Percentiles rank a stretch among this genome's conserved stretches.
These are phyloP conservation scores for Thymelicus acteon DNA, from an alignment of 2,888 invertebrate genomes.

Conservation along the genomic window DNA sequence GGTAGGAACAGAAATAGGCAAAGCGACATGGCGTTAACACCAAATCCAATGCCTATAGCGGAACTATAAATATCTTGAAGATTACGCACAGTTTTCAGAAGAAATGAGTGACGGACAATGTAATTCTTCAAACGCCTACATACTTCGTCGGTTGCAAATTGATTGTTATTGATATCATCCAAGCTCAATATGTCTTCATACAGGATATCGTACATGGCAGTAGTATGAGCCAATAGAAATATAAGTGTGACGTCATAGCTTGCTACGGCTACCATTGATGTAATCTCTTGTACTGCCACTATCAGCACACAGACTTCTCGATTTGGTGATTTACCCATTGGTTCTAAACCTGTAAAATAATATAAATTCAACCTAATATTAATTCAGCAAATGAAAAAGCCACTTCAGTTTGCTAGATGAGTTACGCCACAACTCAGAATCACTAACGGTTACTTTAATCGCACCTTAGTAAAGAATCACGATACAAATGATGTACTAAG, in stretches of 20 bases:
- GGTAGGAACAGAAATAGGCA: slow-evolving; percentile 54
- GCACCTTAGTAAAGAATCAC: too few relatives aligned
- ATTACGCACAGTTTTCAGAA: slow-evolving; percentile 49
- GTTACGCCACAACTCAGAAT: too few relatives aligned
- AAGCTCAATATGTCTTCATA: slow-evolving; percentile 49
- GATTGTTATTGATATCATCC: neutral
- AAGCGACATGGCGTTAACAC: slow-evolving; percentile 49
- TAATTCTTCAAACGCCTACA: slow-evolving; percentile 45
- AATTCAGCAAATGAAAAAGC: too few relatives aligned
- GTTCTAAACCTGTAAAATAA: slow-evolving; percentile 27
- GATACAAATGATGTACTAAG: too few relatives aligned
- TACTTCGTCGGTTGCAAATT: slow-evolving; percentile 25
- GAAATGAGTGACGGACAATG: slow-evolving; percentile 46
- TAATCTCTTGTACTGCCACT: slow-evolving; percentile 50
- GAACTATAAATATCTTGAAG: slow-evolving; percentile 50
- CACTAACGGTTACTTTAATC: too few relatives aligned
- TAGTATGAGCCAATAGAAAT: slow-evolving; percentile 53
- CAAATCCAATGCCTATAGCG: slow-evolving; percentile 49
- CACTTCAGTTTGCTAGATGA: too few relatives aligned
- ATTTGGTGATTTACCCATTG: slow-evolving; percentile 44
- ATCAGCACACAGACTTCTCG: slow-evolving; percentile 50
- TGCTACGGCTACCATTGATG: slow-evolving; percentile 44
- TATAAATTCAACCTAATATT: slow-evolving; percentile 5
- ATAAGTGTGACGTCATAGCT: slow-evolving; percentile 51
- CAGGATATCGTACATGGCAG: slow-evolving; percentile 51